Percentiles rank a stretch among this genome's conserved stretches.
Evolutionary conservation across 2,888 invertebrate genomes (phyloP).

Genomic region (Watsonalla binaria): DNA sequence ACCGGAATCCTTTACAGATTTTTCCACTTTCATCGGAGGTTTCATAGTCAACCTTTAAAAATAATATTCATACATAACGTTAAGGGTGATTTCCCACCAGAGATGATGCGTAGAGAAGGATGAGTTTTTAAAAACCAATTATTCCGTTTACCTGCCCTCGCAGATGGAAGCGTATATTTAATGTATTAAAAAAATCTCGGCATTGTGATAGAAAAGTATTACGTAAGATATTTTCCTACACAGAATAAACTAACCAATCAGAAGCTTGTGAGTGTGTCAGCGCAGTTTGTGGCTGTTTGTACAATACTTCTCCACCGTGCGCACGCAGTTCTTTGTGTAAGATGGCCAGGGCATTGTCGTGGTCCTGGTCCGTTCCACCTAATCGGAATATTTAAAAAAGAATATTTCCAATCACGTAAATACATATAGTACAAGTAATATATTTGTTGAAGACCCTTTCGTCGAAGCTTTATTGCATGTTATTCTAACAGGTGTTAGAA

Average conservation of each 20-base stretch:
- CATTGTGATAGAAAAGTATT: too few relatives aligned
- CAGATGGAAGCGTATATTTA: not conserved
- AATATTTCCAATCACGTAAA: too few relatives aligned
- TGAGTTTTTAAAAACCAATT: too few relatives aligned
- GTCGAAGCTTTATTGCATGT: too few relatives aligned
- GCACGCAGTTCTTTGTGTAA: slow-evolving; percentile 38
- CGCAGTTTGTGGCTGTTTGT: slow-evolving; percentile 48
- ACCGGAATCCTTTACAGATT: slow-evolving; percentile 47
- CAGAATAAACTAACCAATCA: slow-evolving; percentile 35
- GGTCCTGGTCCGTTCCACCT: slow-evolving; percentile 31
- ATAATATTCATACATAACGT: not conserved
- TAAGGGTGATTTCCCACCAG: too few relatives aligned
- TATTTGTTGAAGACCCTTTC: too few relatives aligned
- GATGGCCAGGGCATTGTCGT: slow-evolving; percentile 34
- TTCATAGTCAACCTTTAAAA: slow-evolving; percentile 25
- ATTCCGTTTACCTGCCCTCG: too few relatives aligned
- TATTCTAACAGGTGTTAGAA: too few relatives aligned
- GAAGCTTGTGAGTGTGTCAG: slow-evolving; percentile 45
- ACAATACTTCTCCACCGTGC: slow-evolving; percentile 44
- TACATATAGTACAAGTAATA: too few relatives aligned
- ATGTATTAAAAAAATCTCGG: too few relatives aligned
- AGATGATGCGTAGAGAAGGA: too few relatives aligned
- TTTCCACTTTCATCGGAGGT: slow-evolving; percentile 43
- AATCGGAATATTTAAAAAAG: not conserved
- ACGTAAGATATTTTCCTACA: too few relatives aligned